A percentile compares a stretch with the other conserved stretches of the same genome.
phyloP scores from a whole-genome alignment of 2,113 vertebrate species.

The Chionis minor region DNA sequence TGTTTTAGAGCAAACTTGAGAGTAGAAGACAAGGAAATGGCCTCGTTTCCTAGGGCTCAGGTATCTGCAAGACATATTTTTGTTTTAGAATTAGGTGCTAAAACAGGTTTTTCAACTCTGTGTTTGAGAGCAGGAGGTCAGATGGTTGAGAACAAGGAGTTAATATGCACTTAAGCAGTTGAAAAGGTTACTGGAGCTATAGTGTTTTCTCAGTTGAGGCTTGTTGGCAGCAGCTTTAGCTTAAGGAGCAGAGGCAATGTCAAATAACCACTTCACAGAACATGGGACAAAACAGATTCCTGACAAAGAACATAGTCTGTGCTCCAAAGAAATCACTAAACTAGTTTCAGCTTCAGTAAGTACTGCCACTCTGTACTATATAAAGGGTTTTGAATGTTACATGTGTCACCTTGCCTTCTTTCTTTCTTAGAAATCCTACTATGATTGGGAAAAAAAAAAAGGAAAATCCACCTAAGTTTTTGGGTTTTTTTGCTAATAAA shows the following conservation, averaged over 20 bases:
- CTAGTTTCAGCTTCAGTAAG: slow-evolving; percentile 8
- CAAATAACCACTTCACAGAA: slow-evolving; percentile 9
- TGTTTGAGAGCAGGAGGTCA: background rate
- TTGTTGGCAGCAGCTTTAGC: slow-evolving; percentile 19
- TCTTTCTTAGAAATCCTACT: background rate
- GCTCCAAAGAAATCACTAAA: background rate
- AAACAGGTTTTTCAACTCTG: background rate
- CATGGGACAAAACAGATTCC: background rate
- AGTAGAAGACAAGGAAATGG: background rate
- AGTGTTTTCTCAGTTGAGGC: background rate
- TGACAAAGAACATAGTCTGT: background rate
- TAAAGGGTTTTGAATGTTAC: background rate
- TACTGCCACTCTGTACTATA: background rate
- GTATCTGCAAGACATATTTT: background rate
- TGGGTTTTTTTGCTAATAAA: background rate
- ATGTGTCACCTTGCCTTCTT: background rate
- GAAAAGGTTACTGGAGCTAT: background rate
- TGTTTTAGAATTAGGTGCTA: background rate
- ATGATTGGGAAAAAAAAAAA: background rate
- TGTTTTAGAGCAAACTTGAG: background rate
- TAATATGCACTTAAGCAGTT: background rate
- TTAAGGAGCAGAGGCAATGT: background rate
- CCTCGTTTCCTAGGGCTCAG: background rate
- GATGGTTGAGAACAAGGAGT: background rate
- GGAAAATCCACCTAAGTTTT: background rate